Evolutionary conservation across 2,797 vertebrate species (phyloP).

Genomic region (Silurus lanzhouensis): DNA sequence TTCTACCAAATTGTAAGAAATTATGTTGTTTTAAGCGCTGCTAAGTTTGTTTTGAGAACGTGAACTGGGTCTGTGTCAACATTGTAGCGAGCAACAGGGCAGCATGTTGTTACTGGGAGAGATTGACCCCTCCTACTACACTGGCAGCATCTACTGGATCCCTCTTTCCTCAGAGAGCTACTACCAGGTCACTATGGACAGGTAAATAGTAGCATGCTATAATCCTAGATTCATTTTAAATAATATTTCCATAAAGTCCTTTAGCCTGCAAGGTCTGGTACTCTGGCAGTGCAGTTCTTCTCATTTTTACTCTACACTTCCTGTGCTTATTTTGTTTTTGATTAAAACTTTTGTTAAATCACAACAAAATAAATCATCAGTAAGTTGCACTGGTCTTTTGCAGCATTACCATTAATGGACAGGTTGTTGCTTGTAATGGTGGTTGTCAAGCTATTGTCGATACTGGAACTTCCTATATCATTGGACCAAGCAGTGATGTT

Average conservation of each 20-base stretch:
- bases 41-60: neutral
- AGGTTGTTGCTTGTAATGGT: constrained; percentile 65
- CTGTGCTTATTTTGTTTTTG: no score
- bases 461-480: constrained; percentile 70
- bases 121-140: constrained; percentile 59
- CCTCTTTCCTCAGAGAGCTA: constrained; percentile 66
- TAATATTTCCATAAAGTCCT: neutral
- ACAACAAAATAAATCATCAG: neutral
- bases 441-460: constrained; percentile 73
- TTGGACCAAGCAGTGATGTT: constrained; percentile 67
- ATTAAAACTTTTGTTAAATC: no score
- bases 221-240: neutral
- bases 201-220: constrained; percentile 49
- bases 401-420: constrained; percentile 64
- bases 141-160: constrained; percentile 63
- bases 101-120: constrained; percentile 66
- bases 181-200: constrained; percentile 70
- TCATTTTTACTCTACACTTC: neutral
- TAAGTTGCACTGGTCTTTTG: constrained; percentile 1
- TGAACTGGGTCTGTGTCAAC: neutral
- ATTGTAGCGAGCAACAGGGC: constrained; percentile 40
- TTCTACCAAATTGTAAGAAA: neutral
- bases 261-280: neutral
- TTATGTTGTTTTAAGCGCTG: neutral
- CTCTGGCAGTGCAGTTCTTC: neutral